Conservation (phyloP, 2,888 invertebrate species). For the Tillus elongatus region DNA sequence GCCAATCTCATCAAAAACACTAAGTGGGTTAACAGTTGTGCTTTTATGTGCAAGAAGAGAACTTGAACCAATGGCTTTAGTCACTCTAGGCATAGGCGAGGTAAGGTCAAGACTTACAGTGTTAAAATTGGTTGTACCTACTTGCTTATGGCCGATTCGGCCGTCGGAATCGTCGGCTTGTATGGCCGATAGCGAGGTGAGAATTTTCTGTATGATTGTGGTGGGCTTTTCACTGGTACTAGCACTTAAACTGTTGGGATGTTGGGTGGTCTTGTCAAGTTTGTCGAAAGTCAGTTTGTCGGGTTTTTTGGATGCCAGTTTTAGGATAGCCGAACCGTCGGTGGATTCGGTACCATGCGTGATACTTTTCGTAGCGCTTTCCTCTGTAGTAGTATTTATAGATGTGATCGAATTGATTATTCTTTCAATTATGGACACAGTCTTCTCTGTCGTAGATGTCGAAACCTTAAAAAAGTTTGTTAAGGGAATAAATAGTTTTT, state of each 20-base stretch:
- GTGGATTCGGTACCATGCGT: constrained; percentile 23
- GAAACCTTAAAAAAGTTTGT: neutral
- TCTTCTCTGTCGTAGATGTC: constrained; percentile 32
- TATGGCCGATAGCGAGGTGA: constrained; percentile 39
- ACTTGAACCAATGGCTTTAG: constrained; percentile 26
- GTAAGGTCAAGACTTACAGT: constrained; percentile 30
- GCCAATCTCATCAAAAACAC: constrained; percentile 33
- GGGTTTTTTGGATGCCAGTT: constrained; percentile 36
- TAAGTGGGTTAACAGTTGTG: constrained; percentile 33
- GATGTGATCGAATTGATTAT: constrained; percentile 41
- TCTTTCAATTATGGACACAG: constrained; percentile 38
- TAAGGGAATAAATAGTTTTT: too few species aligned
- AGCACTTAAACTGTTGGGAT: constrained; percentile 21
- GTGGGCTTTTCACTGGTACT: constrained; percentile 39
- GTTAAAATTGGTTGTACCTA: constrained; percentile 36
- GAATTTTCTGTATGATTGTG: constrained; percentile 40
- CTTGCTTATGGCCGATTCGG: constrained; percentile 28
- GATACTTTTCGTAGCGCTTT: constrained; percentile 18
- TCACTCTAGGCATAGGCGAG: constrained; percentile 31
- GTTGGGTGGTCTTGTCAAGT: constrained; percentile 20
- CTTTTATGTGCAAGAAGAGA: constrained; percentile 25
- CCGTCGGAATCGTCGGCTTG: constrained; percentile 32
- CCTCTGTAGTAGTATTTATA: constrained; percentile 33
- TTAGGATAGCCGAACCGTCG: constrained; percentile 36
- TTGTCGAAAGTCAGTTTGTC: constrained; percentile 25